Conservation (phyloP, 2,888 invertebrate species). For the Cataglyphis rosenhaueri region DNA sequence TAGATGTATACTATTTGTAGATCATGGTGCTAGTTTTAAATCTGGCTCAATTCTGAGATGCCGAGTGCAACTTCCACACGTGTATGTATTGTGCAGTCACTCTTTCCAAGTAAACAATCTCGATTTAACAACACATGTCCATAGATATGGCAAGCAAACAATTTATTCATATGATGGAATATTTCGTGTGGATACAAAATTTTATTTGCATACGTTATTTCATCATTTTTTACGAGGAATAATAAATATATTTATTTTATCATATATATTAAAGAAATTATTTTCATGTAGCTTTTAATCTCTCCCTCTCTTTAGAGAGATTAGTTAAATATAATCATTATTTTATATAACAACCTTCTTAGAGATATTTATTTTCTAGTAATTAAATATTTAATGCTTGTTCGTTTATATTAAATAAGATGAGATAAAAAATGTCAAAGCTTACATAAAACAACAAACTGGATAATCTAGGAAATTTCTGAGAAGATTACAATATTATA, state of each 20-base stretch:
- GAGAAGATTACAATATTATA: neutral
- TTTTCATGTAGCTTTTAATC: neutral
- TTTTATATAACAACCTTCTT: neutral
- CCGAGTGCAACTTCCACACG: slow-evolving; percentile 51
- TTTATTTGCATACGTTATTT: neutral
- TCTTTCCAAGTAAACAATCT: slow-evolving; percentile 24
- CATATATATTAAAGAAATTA: slow-evolving; percentile 5
- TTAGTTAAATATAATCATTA: neutral
- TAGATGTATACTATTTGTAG: slow-evolving; percentile 73
- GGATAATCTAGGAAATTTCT: neutral
- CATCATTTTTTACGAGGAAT: neutral
- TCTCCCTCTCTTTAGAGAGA: neutral
- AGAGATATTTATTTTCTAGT: neutral
- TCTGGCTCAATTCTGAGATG: slow-evolving; percentile 44
- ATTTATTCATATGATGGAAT: slow-evolving; percentile 6
- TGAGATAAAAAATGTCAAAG: neutral
- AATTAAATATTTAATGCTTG: neutral
- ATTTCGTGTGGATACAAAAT: neutral
- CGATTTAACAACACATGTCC: slow-evolving; percentile 26
- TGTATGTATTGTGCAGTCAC: neutral
- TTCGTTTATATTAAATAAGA: neutral
- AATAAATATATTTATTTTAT: neutral
- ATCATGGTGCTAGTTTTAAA: slow-evolving; percentile 66
- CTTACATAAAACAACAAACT: neutral
- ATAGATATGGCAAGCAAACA: neutral